Percentiles rank a stretch among this genome's conserved stretches.
These are phyloP conservation scores for Drosophila santomea DNA, from an alignment of 1,140 invertebrate genomes.

Conservation along the genomic window DNA sequence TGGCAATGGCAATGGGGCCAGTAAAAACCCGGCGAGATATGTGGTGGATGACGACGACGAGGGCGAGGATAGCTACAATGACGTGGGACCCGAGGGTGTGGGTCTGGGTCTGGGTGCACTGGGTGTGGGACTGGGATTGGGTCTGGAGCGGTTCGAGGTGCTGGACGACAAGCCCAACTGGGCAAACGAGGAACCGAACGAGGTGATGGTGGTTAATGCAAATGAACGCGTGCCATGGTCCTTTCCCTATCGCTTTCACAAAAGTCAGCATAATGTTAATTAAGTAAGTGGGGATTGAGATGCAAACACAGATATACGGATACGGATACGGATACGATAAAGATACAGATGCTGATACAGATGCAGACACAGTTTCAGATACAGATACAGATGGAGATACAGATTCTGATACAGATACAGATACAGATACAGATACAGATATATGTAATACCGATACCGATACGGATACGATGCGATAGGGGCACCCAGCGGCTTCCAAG, in stretches of 20 bases:
- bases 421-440: slow-evolving; percentile 12
- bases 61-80: slow-evolving; percentile 16
- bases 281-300: slow-evolving; percentile 44
- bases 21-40: slow-evolving; percentile 53
- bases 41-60: slow-evolving; percentile 29
- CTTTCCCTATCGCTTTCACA: slow-evolving; percentile 69
- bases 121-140: not conserved
- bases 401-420: slow-evolving; percentile 23
- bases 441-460: slow-evolving; percentile 12
- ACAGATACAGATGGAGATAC: slow-evolving; percentile 10
- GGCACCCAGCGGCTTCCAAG: slow-evolving; percentile 34
- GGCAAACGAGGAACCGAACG: slow-evolving; percentile 47
- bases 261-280: slow-evolving; percentile 63
- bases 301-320: slow-evolving; percentile 25
- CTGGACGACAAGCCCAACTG: slow-evolving; percentile 48
- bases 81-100: slow-evolving; percentile 11
- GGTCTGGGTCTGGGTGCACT: not conserved
- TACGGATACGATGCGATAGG: slow-evolving; percentile 6
- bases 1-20: slow-evolving; percentile 15
- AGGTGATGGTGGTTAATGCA: slow-evolving; percentile 42
- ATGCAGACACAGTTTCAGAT: slow-evolving; percentile 23
- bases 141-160: slow-evolving; percentile 21
- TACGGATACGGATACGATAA: slow-evolving; percentile 35
- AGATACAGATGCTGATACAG: slow-evolving; percentile 9
- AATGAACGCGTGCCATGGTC: slow-evolving; percentile 62